Percentiles rank a stretch among this genome's conserved stretches.
phyloP scores from a whole-genome alignment of 2,888 invertebrate species.

The Athrips mouffetella region DNA sequence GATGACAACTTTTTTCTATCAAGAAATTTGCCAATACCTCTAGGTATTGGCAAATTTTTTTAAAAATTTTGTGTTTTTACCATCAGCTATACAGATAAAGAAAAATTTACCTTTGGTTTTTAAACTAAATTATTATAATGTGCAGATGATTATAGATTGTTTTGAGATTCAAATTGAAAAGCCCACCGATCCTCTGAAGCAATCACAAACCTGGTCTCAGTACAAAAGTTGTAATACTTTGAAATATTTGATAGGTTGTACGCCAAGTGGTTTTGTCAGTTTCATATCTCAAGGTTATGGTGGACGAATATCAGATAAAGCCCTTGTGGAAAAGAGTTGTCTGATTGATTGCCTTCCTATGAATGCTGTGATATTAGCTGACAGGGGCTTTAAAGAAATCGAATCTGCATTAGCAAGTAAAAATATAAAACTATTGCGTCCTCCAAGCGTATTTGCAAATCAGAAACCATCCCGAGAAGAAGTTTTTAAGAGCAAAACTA shows the following conservation, averaged over 20 bases:
- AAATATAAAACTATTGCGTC: constrained; percentile 14
- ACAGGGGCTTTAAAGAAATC: constrained; percentile 17
- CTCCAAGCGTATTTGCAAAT: constrained; percentile 12
- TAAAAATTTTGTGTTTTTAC: no score
- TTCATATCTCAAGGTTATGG: constrained; percentile 18
- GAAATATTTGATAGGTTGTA: constrained; percentile 19
- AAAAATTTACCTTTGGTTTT: background rate
- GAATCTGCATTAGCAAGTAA: constrained; percentile 1
- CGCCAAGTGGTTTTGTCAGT: constrained; percentile 15
- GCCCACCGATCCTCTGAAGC: constrained; percentile 3
- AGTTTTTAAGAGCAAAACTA: background rate
- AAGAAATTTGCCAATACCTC: no score
- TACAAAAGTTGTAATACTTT: constrained; percentile 17
- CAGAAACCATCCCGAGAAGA: constrained; percentile 12
- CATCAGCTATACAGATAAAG: background rate
- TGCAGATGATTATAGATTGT: constrained; percentile 20
- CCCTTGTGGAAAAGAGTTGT: constrained; percentile 16
- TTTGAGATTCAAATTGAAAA: constrained; percentile 23
- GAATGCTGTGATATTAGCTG: constrained; percentile 16
- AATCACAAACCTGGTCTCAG: constrained; percentile 16
- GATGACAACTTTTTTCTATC: no score
- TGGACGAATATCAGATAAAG: constrained; percentile 17
- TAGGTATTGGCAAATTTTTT: no score
- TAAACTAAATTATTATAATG: constrained; percentile 16
- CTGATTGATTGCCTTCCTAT: constrained; percentile 10